Evolutionary conservation across 2,113 vertebrate species (phyloP).

Genomic region (Bufo gargarizans): DNA sequence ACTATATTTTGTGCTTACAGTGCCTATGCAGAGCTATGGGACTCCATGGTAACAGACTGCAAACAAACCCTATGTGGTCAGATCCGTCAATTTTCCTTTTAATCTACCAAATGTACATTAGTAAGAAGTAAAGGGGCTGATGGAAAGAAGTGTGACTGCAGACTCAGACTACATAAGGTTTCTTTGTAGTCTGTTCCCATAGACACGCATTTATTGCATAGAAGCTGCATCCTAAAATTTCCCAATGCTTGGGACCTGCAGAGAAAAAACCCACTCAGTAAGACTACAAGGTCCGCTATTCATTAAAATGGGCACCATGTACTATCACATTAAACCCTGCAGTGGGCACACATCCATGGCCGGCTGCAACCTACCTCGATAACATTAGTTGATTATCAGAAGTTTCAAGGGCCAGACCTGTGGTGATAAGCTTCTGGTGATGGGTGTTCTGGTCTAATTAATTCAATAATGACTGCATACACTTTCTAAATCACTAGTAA

Average conservation of each 20-base stretch:
- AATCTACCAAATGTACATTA: not conserved
- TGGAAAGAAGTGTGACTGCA: not conserved
- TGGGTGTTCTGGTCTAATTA: too few species aligned
- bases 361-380: too few species aligned
- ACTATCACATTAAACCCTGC: not conserved
- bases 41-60: not conserved
- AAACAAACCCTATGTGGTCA: not conserved
- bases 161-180: not conserved
- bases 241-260: not conserved
- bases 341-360: not conserved
- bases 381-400: too few species aligned
- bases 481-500: too few species aligned
- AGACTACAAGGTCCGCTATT: not conserved
- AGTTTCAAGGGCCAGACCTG: too few species aligned
- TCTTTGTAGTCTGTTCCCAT: not conserved
- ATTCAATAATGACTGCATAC: too few species aligned
- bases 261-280: too few species aligned
- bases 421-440: too few species aligned
- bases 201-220: not conserved
- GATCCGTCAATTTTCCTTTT: not conserved
- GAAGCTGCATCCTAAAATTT: not conserved
- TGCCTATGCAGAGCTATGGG: not conserved
- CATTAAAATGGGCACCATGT: not conserved
- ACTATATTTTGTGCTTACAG: not conserved
- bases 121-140: not conserved